Base-by-base conservation (phyloP, 2,113 vertebrate species). In the Catagonus wagneri region DNA sequence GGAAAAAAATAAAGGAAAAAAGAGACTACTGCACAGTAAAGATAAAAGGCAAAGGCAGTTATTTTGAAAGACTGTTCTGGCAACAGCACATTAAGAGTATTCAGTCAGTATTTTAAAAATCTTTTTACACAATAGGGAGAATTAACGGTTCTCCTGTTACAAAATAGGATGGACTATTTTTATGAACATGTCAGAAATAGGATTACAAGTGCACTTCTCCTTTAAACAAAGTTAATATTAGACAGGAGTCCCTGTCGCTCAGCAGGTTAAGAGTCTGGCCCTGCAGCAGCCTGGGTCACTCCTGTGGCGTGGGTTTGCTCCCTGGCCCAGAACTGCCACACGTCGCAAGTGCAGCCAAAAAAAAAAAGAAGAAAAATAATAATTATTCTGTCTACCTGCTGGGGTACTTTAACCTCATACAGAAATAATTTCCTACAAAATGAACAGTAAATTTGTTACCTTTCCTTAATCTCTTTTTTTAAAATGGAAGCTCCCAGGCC, bases 381-480 rank as follows among this genome's bases (percentile, higher is more conserved):
- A n/a, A n/a, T 92, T 14, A 68, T 56, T 65, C 27, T 88, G 12
- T 60, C 19, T 84, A 16, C 74, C 90, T 60, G 20, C 60, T 86
- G 34, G 39, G 3, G 13, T 63, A 27, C 6, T 69, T 44, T 88
- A 52, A 81, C 14, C 29, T 81, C 44, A 83, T 7, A 92, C 5
- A 76, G 68, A 94, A 58, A 63, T 61, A 88, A 91, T 63, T 56
- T 83, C 54, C 52, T 61, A 63, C 54, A 76, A 85, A 75, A 61
- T 32, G 14, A 52, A 74, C 74, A 56, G 65, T n/a, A 44, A 93
- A 93, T 65, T 54, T 83, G 12, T 19, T 93, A 58, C 27, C 61
- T 87, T 44, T 17, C 44, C 23, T 72, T 50, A 63, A 79, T 36
- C 44, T 44, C 8, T 44, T 44, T 44, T 44, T 44, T 44, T 44